phyloP scores from a whole-genome alignment of 2,888 invertebrate genomes.

The Plutella xylostella region DNA sequence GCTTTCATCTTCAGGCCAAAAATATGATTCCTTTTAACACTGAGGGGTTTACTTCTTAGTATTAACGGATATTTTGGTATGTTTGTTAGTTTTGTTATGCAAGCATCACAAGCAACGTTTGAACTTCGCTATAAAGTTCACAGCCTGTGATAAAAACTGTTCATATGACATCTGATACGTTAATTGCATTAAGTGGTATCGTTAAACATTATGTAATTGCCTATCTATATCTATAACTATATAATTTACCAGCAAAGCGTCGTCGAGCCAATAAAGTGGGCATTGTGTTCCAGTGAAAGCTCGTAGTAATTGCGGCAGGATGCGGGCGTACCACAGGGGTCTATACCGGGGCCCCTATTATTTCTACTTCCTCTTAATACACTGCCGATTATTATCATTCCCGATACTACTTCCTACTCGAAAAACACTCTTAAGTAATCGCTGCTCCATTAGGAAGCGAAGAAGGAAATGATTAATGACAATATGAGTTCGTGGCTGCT shows the following conservation, averaged over 20 bases:
- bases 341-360: not conserved
- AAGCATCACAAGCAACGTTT: too few relatives aligned
- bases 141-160: too few relatives aligned
- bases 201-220: too few relatives aligned
- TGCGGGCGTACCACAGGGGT: slow-evolving; percentile 3
- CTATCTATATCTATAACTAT: too few relatives aligned
- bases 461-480: slow-evolving; percentile 1
- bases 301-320: not conserved
- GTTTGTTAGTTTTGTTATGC: too few relatives aligned
- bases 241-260: too few relatives aligned
- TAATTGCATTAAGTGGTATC: too few relatives aligned
- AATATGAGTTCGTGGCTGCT: not conserved
- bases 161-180: too few relatives aligned
- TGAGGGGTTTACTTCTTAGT: too few relatives aligned
- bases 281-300: not conserved
- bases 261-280: not conserved
- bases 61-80: too few relatives aligned
- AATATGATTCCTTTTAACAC: slow-evolving; percentile 2
- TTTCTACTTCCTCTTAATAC: not conserved
- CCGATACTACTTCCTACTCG: not conserved
- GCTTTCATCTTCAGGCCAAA: slow-evolving; percentile 1
- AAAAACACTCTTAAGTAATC: not conserved
- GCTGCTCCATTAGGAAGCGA: not conserved
- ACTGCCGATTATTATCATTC: not conserved
- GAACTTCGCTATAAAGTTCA: too few relatives aligned